phyloP scores from a whole-genome alignment of 2,888 invertebrate genomes.

The Torymus aiolomorphi region DNA sequence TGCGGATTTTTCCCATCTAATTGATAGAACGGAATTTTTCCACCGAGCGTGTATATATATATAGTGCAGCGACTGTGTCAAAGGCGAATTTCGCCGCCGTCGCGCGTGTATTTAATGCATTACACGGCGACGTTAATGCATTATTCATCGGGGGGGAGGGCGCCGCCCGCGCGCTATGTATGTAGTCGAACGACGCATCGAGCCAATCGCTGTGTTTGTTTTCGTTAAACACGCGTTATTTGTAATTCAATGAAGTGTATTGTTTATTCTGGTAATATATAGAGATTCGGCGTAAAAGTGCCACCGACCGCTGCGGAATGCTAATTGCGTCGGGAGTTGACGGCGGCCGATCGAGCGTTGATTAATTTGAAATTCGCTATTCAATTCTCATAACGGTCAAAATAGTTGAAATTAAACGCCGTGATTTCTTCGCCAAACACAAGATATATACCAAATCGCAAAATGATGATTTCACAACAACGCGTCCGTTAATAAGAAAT shows the following conservation, averaged over 20 bases:
- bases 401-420: too few relatives aligned
- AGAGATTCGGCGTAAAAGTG: not conserved
- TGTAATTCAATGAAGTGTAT: conserved; percentile 14
- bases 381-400: not conserved
- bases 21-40: too few relatives aligned
- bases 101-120: conserved; percentile 13
- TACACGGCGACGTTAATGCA: conserved; percentile 1
- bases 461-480: too few relatives aligned
- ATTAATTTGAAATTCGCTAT: not conserved
- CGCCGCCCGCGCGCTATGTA: not conserved
- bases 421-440: too few relatives aligned
- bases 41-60: too few relatives aligned
- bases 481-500: too few relatives aligned
- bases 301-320: not conserved
- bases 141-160: conserved; percentile 13
- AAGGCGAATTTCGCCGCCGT: not conserved
- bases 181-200: not conserved
- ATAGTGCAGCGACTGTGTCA: not conserved
- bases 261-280: conserved; percentile 8
- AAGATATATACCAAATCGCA: too few relatives aligned
- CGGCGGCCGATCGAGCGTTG: not conserved
- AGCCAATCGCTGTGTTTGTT: conserved; percentile 13
- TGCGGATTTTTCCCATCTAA: too few relatives aligned
- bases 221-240: conserved; percentile 10
- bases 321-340: not conserved